phyloP scores from a whole-genome alignment of 2,888 invertebrate genomes.

The Machimus rusticus region DNA sequence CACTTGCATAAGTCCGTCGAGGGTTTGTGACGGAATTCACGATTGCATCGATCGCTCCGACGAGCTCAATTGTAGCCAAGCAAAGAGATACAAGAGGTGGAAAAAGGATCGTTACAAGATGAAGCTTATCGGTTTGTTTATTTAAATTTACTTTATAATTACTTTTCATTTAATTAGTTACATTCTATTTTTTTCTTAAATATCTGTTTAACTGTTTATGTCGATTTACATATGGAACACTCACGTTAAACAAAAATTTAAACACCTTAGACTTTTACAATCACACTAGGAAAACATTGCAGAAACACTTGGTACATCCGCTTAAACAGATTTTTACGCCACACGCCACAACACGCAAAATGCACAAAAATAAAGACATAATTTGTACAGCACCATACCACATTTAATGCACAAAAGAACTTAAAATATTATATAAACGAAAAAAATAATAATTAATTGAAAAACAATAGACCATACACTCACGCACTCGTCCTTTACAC shows the following conservation, averaged over 20 bases:
- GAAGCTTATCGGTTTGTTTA: conserved; percentile 59
- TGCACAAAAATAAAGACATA: not conserved
- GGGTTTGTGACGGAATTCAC: conserved; percentile 66
- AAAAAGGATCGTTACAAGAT: conserved; percentile 54
- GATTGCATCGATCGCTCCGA: conserved; percentile 72
- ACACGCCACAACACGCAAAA: conserved; percentile 4
- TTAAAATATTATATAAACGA: not conserved
- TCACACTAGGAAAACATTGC: not conserved
- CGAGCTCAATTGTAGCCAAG: conserved; percentile 66
- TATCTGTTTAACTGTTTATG: conserved; percentile 43
- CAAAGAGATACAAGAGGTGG: conserved; percentile 56
- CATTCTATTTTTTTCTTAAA: conserved; percentile 15
- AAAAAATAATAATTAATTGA: not conserved
- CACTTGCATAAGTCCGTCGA: conserved; percentile 57
- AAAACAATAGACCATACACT: not conserved
- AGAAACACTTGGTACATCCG: not conserved
- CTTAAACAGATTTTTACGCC: not conserved
- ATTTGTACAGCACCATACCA: not conserved
- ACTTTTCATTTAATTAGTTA: conserved; percentile 44
- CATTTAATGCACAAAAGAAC: not conserved
- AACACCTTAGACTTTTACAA: not conserved
- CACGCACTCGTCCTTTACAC: not conserved
- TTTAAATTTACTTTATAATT: conserved; percentile 46
- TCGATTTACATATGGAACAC: not conserved
- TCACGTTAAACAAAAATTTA: not conserved